Evolutionary conservation across 2,797 vertebrate species (phyloP).

Genomic region (Phataginus tricuspis): DNA sequence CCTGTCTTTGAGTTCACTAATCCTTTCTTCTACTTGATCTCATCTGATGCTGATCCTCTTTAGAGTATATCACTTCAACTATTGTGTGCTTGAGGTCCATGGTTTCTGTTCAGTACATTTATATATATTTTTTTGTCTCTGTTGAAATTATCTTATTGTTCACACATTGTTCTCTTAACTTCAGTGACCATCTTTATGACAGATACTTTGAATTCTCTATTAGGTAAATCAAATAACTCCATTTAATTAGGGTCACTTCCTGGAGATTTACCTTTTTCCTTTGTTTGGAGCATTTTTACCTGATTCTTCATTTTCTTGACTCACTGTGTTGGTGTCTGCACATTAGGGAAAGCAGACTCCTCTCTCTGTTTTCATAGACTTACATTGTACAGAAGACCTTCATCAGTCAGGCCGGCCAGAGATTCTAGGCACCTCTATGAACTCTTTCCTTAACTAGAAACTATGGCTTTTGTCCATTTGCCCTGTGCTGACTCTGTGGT

Average conservation of each 20-base stretch:
- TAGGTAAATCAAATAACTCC: background rate
- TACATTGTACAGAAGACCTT: background rate
- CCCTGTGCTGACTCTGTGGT: background rate
- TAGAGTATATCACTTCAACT: background rate
- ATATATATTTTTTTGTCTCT: background rate
- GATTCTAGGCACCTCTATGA: background rate
- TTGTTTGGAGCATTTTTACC: background rate
- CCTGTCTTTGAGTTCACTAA: background rate
- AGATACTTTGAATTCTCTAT: background rate
- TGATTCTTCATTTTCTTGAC: background rate
- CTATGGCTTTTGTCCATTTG: background rate
- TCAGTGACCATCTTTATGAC: background rate
- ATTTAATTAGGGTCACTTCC: background rate
- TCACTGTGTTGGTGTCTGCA: background rate
- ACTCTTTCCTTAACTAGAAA: background rate
- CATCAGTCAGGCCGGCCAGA: background rate
- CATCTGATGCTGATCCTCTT: background rate
- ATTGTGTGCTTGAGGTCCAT: background rate
- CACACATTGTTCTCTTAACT: background rate
- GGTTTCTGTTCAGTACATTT: background rate
- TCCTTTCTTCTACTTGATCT: background rate
- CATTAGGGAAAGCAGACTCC: background rate
- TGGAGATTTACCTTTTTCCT: background rate
- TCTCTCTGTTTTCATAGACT: background rate
- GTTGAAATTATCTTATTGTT: background rate